phyloP scores from a whole-genome alignment of 1,140 invertebrate species.

The Atta colombica region DNA sequence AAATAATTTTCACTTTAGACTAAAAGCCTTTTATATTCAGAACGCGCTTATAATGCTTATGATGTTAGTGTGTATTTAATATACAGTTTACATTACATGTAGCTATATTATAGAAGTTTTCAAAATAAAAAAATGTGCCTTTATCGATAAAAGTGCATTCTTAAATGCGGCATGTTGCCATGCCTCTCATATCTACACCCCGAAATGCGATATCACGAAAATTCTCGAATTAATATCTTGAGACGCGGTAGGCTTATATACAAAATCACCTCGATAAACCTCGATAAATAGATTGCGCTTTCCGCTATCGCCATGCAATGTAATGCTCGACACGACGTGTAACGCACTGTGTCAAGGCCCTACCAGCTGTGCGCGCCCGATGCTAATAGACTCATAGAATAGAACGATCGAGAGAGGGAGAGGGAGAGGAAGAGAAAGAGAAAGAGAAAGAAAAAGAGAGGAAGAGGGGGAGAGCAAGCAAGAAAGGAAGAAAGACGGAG shows the following conservation, averaged over 20 bases:
- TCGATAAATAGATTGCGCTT: slow-evolving; percentile 86
- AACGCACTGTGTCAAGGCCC: slow-evolving; percentile 85
- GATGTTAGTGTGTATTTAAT: too few relatives aligned
- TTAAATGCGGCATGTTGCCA: background rate
- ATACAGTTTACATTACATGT: too few relatives aligned
- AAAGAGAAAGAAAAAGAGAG: slow-evolving; percentile 6
- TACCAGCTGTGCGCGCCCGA: slow-evolving; percentile 75
- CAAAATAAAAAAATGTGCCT: too few relatives aligned
- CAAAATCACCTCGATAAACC: slow-evolving; percentile 83
- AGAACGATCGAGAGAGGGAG: slow-evolving; percentile 45
- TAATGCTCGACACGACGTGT: slow-evolving; percentile 80
- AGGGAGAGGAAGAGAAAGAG: slow-evolving; percentile 54
- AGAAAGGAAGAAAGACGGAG: slow-evolving; percentile 22
- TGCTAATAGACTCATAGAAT: slow-evolving; percentile 83
- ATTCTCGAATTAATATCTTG: background rate
- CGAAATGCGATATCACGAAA: background rate
- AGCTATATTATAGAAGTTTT: too few relatives aligned
- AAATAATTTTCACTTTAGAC: slow-evolving; percentile 9
- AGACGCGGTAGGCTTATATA: slow-evolving; percentile 36
- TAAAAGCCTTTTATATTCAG: too few relatives aligned
- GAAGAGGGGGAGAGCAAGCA: slow-evolving; percentile 22
- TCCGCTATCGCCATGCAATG: slow-evolving; percentile 85
- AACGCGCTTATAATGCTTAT: too few relatives aligned
- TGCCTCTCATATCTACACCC: too few relatives aligned
- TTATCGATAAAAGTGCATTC: too few relatives aligned